Conservation (phyloP, 1,140 invertebrate species). For the Bombus impatiens region DNA sequence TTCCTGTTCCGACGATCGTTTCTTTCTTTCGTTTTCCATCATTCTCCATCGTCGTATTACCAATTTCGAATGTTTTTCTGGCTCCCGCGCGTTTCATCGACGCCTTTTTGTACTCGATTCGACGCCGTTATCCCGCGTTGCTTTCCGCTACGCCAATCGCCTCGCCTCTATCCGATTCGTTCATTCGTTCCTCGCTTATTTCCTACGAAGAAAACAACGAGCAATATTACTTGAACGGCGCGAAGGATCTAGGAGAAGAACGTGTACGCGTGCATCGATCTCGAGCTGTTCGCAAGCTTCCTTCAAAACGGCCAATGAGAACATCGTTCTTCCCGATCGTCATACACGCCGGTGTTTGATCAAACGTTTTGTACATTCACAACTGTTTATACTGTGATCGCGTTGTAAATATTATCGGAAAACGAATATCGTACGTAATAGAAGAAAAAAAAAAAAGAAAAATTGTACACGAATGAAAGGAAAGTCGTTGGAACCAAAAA, state of each 20-base stretch:
- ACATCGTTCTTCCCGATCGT: background rate
- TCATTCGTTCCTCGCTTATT: conserved; percentile 30
- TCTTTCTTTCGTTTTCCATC: background rate
- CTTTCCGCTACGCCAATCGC: background rate
- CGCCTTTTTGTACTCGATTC: no score
- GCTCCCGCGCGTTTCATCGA: background rate
- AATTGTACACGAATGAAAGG: background rate
- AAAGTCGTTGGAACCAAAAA: background rate
- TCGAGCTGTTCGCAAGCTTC: background rate
- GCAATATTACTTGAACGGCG: conserved; percentile 73
- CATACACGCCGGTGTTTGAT: background rate
- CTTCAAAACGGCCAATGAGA: background rate
- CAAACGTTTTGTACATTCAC: background rate
- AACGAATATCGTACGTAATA: background rate
- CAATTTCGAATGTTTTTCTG: conserved; percentile 16
- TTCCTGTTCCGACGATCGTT: background rate
- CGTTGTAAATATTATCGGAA: background rate
- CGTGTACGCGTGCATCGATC: conserved; percentile 22
- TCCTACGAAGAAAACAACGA: conserved; percentile 70
- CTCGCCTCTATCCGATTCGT: background rate
- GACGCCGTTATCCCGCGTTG: background rate
- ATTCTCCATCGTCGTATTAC: background rate
- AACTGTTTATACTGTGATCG: background rate
- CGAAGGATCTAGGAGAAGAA: conserved; percentile 51
- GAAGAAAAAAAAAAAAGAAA: background rate